These are phyloP conservation scores for Carcinoscorpius rotundicauda DNA, from an alignment of 1,140 invertebrate genomes.

Conservation along the genomic window DNA sequence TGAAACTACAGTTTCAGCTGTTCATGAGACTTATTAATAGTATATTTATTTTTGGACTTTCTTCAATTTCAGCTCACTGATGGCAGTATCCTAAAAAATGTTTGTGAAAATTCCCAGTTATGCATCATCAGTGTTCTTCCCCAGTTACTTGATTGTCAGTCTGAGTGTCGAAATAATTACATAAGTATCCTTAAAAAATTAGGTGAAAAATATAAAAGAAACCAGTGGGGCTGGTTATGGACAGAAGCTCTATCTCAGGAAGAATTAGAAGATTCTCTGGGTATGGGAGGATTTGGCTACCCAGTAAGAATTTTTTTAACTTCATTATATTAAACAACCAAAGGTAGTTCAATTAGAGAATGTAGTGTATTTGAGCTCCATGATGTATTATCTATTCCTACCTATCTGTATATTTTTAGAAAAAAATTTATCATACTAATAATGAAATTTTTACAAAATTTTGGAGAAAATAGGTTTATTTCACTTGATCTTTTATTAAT, in stretches of 20 bases:
- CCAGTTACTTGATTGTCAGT: conserved; percentile 94
- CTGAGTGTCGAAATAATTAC: conserved; percentile 84
- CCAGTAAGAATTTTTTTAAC: conserved; percentile 29
- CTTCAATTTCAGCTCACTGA: conserved; percentile 33
- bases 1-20: no score
- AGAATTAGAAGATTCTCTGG: conserved; percentile 73
- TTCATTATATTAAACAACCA: neutral
- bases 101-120: conserved; percentile 72
- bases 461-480: neutral
- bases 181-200: conserved; percentile 57
- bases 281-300: conserved; percentile 70
- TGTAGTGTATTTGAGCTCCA: no score
- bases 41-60: no score
- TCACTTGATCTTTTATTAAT: neutral
- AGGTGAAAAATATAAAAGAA: conserved; percentile 88
- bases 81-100: conserved; percentile 50
- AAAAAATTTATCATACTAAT: neutral
- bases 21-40: no score
- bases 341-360: neutral
- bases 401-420: neutral
- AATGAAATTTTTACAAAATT: neutral
- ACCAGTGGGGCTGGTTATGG: conserved; percentile 97
- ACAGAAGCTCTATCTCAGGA: conserved; percentile 74
- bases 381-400: no score
- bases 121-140: conserved; percentile 91